phyloP scores from a whole-genome alignment of 2,888 invertebrate genomes.

The Argynnis bischoffii region DNA sequence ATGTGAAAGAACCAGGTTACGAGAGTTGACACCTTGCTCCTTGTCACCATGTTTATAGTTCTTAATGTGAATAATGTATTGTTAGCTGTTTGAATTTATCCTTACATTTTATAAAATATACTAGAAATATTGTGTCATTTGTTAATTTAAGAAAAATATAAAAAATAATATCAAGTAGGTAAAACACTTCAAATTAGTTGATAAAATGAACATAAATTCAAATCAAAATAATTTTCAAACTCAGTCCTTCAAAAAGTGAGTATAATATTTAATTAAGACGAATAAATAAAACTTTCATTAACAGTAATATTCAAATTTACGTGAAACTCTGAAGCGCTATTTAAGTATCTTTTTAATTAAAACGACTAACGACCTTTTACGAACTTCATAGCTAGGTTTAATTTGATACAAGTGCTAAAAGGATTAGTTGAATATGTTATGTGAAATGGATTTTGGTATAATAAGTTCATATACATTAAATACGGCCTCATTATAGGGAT shows the following conservation, averaged over 20 bases:
- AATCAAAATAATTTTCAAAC: constrained; percentile 3
- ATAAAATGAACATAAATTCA: constrained; percentile 1
- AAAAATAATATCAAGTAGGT: neutral
- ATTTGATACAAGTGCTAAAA: constrained; percentile 33
- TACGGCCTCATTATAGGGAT: constrained; percentile 5
- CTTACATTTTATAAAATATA: too few relatives aligned
- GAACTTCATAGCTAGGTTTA: constrained; percentile 35
- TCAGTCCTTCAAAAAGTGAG: constrained; percentile 6
- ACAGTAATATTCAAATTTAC: constrained; percentile 35
- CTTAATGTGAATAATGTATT: constrained; percentile 8
- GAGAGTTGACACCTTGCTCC: constrained; percentile 48
- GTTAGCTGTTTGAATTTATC: too few relatives aligned
- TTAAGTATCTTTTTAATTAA: constrained; percentile 38
- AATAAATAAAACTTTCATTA: constrained; percentile 33
- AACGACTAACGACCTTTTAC: constrained; percentile 35
- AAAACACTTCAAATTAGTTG: neutral
- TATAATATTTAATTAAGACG: constrained; percentile 22
- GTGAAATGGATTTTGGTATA: neutral
- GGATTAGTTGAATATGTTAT: constrained; percentile 27
- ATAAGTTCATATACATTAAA: neutral
- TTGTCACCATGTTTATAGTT: constrained; percentile 36
- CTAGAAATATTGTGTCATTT: too few relatives aligned
- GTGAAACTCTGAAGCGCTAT: constrained; percentile 31
- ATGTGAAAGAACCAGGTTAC: constrained; percentile 59
- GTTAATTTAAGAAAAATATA: neutral